Base-by-base conservation (phyloP, 2,113 vertebrate genomes). In the Phainopepla nitens region DNA sequence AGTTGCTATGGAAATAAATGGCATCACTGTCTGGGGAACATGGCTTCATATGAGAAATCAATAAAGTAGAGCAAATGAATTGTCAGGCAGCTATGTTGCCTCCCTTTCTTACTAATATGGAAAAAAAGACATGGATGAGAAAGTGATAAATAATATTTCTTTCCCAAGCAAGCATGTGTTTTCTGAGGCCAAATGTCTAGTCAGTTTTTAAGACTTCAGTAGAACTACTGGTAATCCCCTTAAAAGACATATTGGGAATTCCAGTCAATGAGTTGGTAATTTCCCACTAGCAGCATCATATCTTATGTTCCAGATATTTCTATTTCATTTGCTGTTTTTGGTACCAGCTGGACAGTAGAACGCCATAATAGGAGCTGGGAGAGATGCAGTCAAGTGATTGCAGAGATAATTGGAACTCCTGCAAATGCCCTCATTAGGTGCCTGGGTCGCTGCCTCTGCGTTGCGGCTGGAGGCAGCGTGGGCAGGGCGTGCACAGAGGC, bases 1-100 rank as follows among this genome's bases (percentile, higher is more conserved):
- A 58, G 93, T 93, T 96, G 79, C 92, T 86, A 91, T 96, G 82
- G 95, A 86, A 96, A 96, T 80, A 85, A 94, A 90, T 92, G 79
- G 94, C 92, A 88, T 91, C 91, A 94, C 28, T 15, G 22, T 65
- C 68, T 85, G 51, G 82, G 81, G 75, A 95, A 58, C 82, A n/a
- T 90, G 58, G 66, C 51, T 95, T 90, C 39, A 47, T 66, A 69
- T 44, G 75, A 94, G 75, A 93, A 94, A 90, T 97, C 85, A 86
- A 93, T 93, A 88, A 94, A 77, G 71, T 25, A 35, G 42, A 77
- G 84, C 62, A 96, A 93, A 94, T 70, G 66, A 85, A 61, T 82
- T 95, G 70, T 89, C 68, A 94, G 93, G n/a, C 28, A 53, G 33
- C 42, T 75, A 3, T 91, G 78, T 68, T 92, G 83, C 47, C 33